phyloP scores from a whole-genome alignment of 2,888 invertebrate genomes.

The Drosophila sordidula region DNA sequence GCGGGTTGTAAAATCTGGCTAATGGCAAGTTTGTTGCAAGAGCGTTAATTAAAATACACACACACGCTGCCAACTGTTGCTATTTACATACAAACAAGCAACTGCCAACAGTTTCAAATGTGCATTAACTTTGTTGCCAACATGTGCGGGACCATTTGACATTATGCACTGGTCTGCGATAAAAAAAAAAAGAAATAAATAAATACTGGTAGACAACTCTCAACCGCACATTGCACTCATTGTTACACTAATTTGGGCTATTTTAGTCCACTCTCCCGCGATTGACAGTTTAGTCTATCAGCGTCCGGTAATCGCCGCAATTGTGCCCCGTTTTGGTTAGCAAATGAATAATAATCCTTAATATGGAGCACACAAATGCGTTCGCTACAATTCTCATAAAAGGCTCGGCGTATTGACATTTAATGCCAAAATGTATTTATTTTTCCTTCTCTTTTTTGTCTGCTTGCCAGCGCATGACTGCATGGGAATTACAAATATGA shows the following conservation, averaged over 20 bases:
- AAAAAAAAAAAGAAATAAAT: not conserved
- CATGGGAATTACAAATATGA: conserved; percentile 53
- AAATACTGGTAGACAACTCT: conserved; percentile 7
- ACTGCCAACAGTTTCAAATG: conserved; percentile 45
- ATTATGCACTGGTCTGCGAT: conserved; percentile 17
- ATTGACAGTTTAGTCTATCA: conserved; percentile 76
- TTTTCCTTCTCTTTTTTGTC: not conserved
- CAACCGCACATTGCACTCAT: conserved; percentile 48
- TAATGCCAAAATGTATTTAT: conserved; percentile 58
- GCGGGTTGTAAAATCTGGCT: conserved; percentile 77
- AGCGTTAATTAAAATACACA: conserved; percentile 73
- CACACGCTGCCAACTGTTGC: not conserved
- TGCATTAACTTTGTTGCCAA: conserved; percentile 67
- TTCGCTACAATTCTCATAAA: conserved; percentile 76
- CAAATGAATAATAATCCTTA: conserved; percentile 76
- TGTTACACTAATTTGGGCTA: conserved; percentile 73
- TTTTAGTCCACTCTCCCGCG: conserved; percentile 25
- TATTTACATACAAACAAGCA: conserved; percentile 22
- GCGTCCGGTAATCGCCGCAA: conserved; percentile 62
- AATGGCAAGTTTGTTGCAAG: conserved; percentile 79
- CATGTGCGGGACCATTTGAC: conserved; percentile 46
- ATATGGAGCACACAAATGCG: conserved; percentile 74
- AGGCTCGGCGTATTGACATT: conserved; percentile 68
- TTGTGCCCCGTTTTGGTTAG: conserved; percentile 72
- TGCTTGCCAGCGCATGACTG: conserved; percentile 15